Base-by-base conservation (phyloP, 2,113 vertebrate genomes). In the Plestiodon gilberti region DNA sequence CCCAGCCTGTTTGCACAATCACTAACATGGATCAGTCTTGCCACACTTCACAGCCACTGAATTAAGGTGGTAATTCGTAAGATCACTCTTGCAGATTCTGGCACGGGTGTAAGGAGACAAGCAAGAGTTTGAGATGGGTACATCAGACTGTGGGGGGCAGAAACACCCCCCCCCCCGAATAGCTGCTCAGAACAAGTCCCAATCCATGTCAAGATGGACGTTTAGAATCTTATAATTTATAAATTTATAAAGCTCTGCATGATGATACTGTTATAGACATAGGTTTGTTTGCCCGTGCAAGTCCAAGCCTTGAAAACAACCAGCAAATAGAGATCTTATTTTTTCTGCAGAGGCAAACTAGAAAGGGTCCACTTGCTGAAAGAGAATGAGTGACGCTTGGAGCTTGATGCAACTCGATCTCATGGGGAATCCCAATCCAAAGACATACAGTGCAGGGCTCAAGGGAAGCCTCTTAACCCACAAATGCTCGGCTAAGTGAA, bases 301-400 rank as follows among this genome's bases (percentile, higher is more conserved):
- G 38, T 89, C 61, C 38, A 78, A 84, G 73, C 14, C 77, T 22
- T 83, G 25, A 67, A 13, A 20, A 1, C 81, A 62, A 48, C 89
- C 88, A 88, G 65, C 28, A 85, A 35, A 48, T 64, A 48, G 4
- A 48, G 43, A n/a, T n/a, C n/a, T n/a, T n/a, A 77, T 78, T 35
- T 22, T 61, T 83, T 87, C 23, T 78, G 62, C 89, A 88, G 89
- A 90, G 4, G 20, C 69, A 70, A 38, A 18, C 33, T 69, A 33
- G 78, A 92, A 89, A 86, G 90, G 90, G 93, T 82, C 86, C 86
- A 52, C 78, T 89, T 89, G 92, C 88, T 76, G n/a, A 81, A 81
- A 79, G 33, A 25, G 59, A 52, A 73, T 77, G 69, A 25, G 33
- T 35, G 55, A 55, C 83, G 57, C 71, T 30, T 62, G 52, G 6